A percentile compares a stretch with the other conserved stretches of the same genome.
Conservation (phyloP, 2,113 vertebrate species). For the Neodon shergylaensis region DNA sequence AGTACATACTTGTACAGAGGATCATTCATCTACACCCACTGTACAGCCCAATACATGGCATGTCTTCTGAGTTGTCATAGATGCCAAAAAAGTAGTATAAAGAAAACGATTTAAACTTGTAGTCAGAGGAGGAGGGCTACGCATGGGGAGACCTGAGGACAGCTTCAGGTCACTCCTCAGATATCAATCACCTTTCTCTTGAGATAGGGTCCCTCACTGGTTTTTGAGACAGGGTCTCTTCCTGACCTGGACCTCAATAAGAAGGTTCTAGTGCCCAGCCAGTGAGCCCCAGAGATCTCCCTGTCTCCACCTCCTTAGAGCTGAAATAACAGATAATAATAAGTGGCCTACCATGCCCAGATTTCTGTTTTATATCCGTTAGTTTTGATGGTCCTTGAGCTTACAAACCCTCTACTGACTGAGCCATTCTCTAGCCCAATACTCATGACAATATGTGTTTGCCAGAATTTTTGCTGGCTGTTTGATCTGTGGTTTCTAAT, state of each 20-base stretch:
- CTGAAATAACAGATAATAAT: not conserved
- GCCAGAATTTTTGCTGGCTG: not conserved
- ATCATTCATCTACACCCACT: not conserved
- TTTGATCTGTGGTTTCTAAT: constrained; percentile 10
- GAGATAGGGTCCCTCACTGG: too few species aligned
- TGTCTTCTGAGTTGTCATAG: not conserved
- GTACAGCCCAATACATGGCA: not conserved
- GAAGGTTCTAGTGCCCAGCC: too few species aligned
- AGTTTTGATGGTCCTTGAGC: not conserved
- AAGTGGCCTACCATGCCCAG: not conserved
- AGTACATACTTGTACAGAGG: not conserved
- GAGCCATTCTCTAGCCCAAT: not conserved
- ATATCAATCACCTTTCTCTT: not conserved
- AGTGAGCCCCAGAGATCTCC: not conserved
- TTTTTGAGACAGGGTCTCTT: not conserved
- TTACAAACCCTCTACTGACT: not conserved
- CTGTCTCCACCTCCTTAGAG: not conserved
- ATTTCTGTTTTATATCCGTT: not conserved
- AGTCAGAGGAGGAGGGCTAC: not conserved
- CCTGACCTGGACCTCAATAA: not conserved
- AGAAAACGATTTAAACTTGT: not conserved
- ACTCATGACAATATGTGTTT: not conserved
- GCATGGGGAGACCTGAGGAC: not conserved
- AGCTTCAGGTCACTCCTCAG: too few species aligned
- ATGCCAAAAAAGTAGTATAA: not conserved